Conservation (phyloP, 2,888 invertebrate species). For the Drosophila hamatofila region DNA sequence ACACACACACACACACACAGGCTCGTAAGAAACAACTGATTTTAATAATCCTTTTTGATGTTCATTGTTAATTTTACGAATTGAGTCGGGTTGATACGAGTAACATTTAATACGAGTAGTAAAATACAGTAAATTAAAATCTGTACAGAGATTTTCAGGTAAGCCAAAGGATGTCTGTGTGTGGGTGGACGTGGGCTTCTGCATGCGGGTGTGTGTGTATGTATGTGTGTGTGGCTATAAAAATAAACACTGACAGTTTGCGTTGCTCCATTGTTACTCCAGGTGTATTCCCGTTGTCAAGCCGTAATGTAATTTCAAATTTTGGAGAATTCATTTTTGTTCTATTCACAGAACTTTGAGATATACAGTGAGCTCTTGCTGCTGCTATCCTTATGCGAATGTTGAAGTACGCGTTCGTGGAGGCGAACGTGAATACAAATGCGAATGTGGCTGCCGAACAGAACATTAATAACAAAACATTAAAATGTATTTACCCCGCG, state of each 20-base stretch:
- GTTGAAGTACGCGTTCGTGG: not conserved
- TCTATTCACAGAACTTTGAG: conserved; percentile 6
- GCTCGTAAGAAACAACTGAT: conserved; percentile 17
- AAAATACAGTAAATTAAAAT: conserved; percentile 67
- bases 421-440: conserved; percentile 12
- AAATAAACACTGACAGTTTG: conserved; percentile 43
- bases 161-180: not conserved
- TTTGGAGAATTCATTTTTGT: conserved; percentile 42
- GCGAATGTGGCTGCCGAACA: conserved; percentile 28
- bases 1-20: not conserved
- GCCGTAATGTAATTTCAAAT: conserved; percentile 45
- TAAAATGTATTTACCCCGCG: conserved; percentile 47
- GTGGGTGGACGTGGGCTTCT: not conserved
- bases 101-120: conserved; percentile 35
- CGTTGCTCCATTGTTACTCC: conserved; percentile 38
- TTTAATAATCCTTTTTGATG: conserved; percentile 65
- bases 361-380: conserved; percentile 34
- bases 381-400: conserved; percentile 34
- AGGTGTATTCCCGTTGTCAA: conserved; percentile 10
- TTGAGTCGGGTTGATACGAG: conserved; percentile 4
- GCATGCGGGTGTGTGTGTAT: conserved; percentile 8
- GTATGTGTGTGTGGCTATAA: conserved; percentile 25
- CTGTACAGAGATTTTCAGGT: conserved; percentile 41
- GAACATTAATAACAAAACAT: conserved; percentile 55
- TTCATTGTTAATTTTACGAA: conserved; percentile 65